Evolutionary conservation across 2,888 invertebrate species (phyloP).

Genomic region (Pteria penguin): DNA sequence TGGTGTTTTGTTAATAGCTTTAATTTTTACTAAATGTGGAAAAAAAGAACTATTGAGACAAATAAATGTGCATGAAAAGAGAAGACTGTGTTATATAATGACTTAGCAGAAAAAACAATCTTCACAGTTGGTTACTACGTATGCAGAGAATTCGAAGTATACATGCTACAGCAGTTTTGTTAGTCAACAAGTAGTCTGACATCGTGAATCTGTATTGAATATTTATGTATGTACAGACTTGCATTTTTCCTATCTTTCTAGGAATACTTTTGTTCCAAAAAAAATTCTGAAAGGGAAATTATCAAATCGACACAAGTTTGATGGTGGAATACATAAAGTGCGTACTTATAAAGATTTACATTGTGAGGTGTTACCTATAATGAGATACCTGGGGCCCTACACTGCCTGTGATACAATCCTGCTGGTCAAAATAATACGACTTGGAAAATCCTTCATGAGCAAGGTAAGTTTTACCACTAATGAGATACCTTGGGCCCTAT

Average conservation of each 20-base stretch:
- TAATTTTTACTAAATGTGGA: no score
- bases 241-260: conserved; percentile 74
- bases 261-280: conserved; percentile 87
- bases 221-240: background rate
- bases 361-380: conserved; percentile 90
- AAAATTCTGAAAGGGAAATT: conserved; percentile 73
- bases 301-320: conserved; percentile 41
- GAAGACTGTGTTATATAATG: no score
- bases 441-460: conserved; percentile 81
- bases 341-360: conserved; percentile 87
- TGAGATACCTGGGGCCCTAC: conserved; percentile 91
- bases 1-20: no score
- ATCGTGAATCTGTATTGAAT: no score
- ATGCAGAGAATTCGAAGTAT: no score
- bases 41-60: no score
- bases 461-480: conserved; percentile 68
- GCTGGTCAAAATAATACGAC: conserved; percentile 89
- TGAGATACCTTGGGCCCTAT: conserved; percentile 85
- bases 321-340: conserved; percentile 81
- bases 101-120: no score
- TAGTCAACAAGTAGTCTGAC: no score
- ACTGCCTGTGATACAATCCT: conserved; percentile 92
- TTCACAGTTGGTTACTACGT: no score
- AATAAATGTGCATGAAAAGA: no score
- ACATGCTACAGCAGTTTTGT: no score